Base-by-base conservation (phyloP, 2,113 vertebrate genomes). In the Pelodiscus sinensis region DNA sequence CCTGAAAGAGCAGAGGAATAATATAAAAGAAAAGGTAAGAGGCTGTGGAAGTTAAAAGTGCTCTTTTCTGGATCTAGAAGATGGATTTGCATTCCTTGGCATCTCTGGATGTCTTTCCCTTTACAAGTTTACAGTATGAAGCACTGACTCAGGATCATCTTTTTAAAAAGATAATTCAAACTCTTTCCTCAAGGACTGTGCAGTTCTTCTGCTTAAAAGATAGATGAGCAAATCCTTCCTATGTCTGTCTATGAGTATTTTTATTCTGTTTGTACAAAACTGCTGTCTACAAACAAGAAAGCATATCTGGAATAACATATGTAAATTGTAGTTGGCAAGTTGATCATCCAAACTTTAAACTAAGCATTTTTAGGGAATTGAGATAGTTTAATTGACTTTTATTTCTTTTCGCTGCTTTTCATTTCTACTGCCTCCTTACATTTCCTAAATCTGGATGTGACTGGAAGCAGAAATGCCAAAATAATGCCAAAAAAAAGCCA, bases 201-300 rank as follows among this genome's bases (percentile, higher is more conserved):
- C 62, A 56, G 58, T 11, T 15, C 77, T 77, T 87, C 44, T 38
- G 93, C 71, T 1, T 2, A 86, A 88, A 0, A 44, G 92, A 51
- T 89, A 79, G 88, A 82, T 89, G 89, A 90, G 13, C 79, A 57
- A 51, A 21, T 87, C 29, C 9, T 89, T 54, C 50, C 25, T 57
- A 21, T 75, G 54, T 82, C 81, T 80, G 93, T 51, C 77, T 60
- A 44, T 38, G 77, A 86, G 22, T 35, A 84, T 86, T 95, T 90
- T 50, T 79, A 25, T 71, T 84, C 71, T 86, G 50, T 92, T 87
- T 94, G 44, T 60, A 84, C 52, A 82, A 84, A 22, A 81, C 3
- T 75, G 88, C 71, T 85, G 29, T 78, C 38, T 87, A 82, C 71
- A 95, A 94, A 87, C 1, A 73, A 91, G 82, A 94, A 82, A 94